Percentiles rank a stretch among this genome's conserved stretches.
These are phyloP conservation scores for Cyclophora punctaria DNA, from an alignment of 2,888 invertebrate genomes.

Conservation along the genomic window DNA sequence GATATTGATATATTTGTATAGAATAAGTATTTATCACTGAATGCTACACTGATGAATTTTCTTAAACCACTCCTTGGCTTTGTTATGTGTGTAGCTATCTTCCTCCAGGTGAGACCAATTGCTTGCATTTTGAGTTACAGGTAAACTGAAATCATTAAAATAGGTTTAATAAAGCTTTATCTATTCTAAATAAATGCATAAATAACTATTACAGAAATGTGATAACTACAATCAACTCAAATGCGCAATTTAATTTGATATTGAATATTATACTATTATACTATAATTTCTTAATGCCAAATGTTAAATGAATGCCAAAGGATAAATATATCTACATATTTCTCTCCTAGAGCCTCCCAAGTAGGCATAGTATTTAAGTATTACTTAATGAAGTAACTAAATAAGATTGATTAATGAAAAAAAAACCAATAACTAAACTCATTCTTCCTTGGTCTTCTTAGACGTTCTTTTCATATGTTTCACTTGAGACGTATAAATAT, in stretches of 20 bases:
- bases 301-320: too few relatives aligned
- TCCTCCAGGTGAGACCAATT: slow-evolving; percentile 47
- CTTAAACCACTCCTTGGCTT: slow-evolving; percentile 29
- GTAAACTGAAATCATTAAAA: slow-evolving; percentile 10
- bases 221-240: too few relatives aligned
- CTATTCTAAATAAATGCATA: too few relatives aligned
- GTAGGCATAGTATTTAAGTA: slow-evolving; percentile 1
- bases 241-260: too few relatives aligned
- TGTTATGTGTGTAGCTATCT: slow-evolving; percentile 38
- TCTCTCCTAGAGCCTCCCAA: too few relatives aligned
- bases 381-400: background rate
- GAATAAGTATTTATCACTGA: slow-evolving; percentile 82
- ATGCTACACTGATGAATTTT: slow-evolving; percentile 60
- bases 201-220: too few relatives aligned
- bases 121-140: slow-evolving; percentile 24
- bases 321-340: too few relatives aligned
- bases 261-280: too few relatives aligned
- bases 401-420: slow-evolving; percentile 7
- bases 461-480: slow-evolving; percentile 63
- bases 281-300: too few relatives aligned
- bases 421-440: slow-evolving; percentile 5
- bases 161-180: background rate
- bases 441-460: background rate
- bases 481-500: slow-evolving; percentile 88
- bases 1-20: slow-evolving; percentile 90